Percentiles rank a stretch among this genome's conserved stretches.
Evolutionary conservation across 2,113 vertebrate species (phyloP).

Genomic region (Syrmaticus mikado): DNA sequence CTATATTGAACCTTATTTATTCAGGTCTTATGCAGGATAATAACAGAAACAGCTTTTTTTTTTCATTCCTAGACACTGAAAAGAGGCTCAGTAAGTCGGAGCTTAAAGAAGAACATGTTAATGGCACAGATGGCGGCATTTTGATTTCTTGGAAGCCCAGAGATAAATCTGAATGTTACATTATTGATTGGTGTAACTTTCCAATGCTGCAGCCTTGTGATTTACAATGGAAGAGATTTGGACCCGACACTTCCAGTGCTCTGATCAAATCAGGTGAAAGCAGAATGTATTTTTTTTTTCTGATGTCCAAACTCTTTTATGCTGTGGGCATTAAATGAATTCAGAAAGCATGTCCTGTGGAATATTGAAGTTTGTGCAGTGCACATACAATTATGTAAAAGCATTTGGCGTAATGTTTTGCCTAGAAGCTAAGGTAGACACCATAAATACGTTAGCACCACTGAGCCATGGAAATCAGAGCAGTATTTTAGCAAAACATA

Average conservation of each 20-base stretch:
- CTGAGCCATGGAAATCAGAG: neutral
- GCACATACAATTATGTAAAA: neutral
- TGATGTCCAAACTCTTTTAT: neutral
- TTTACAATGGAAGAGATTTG: constrained; percentile 75
- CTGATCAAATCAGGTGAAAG: constrained; percentile 75
- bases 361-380: neutral
- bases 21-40: neutral
- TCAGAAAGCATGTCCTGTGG: neutral
- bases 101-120: constrained; percentile 39
- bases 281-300: neutral
- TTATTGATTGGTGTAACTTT: constrained; percentile 79
- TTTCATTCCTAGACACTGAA: neutral
- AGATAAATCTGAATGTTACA: constrained; percentile 30
- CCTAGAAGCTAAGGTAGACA: neutral
- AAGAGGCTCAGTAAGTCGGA: neutral
- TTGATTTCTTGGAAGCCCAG: constrained; percentile 70
- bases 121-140: constrained; percentile 57
- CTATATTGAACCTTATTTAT: neutral
- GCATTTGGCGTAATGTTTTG: neutral
- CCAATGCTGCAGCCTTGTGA: constrained; percentile 32
- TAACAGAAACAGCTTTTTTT: neutral
- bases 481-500: neutral
- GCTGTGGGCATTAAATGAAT: neutral
- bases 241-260: constrained; percentile 47
- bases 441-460: neutral